These are phyloP conservation scores for Dicranocentrus wangi DNA, from an alignment of 2,888 invertebrate species.

Conservation along the genomic window DNA sequence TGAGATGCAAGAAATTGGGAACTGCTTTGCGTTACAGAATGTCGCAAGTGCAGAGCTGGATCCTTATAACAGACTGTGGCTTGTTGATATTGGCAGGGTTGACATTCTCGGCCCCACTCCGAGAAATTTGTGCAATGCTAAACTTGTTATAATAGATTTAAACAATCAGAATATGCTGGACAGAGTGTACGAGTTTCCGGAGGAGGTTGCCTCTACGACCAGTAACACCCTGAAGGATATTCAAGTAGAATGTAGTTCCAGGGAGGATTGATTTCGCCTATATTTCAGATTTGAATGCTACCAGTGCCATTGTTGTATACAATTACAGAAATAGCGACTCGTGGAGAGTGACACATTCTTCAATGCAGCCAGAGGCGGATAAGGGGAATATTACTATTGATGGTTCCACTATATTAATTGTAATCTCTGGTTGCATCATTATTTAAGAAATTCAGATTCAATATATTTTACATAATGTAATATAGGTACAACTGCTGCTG, in stretches of 20 bases:
- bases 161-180: slow-evolving; percentile 33
- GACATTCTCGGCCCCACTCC: slow-evolving; percentile 74
- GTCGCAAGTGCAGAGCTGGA: slow-evolving; percentile 86
- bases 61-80: slow-evolving; percentile 78
- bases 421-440: too few species aligned
- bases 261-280: slow-evolving; percentile 51
- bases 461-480: too few species aligned
- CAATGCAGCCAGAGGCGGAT: slow-evolving; percentile 50
- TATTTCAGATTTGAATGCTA: slow-evolving; percentile 72
- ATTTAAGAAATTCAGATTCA: too few species aligned
- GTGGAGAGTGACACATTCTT: slow-evolving; percentile 42
- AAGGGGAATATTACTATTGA: slow-evolving; percentile 36
- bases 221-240: slow-evolving; percentile 53
- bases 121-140: slow-evolving; percentile 55
- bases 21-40: slow-evolving; percentile 83
- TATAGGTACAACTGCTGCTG: slow-evolving; percentile 20
- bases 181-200: slow-evolving; percentile 55
- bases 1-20: slow-evolving; percentile 65
- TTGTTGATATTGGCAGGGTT: slow-evolving; percentile 81
- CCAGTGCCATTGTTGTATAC: slow-evolving; percentile 66
- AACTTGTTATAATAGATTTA: slow-evolving; percentile 58
- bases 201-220: slow-evolving; percentile 44
- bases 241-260: slow-evolving; percentile 42
- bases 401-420: slow-evolving; percentile 8
- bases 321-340: slow-evolving; percentile 43